Evolutionary conservation across 2,888 invertebrate species (phyloP).

Genomic region (Pachliopta kotzebuea): DNA sequence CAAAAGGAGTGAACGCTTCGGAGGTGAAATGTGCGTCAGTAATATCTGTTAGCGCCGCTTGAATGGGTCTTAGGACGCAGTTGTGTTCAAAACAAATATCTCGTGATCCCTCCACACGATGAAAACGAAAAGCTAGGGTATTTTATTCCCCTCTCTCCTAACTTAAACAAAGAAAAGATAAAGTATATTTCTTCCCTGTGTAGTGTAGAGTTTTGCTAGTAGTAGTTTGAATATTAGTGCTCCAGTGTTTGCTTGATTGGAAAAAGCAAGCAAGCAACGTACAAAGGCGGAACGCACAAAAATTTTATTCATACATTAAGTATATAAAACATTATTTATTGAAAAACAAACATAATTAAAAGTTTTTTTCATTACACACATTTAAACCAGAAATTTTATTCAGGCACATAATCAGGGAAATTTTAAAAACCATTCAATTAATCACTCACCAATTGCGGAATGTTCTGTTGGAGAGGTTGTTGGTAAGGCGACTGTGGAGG

Average conservation of each 20-base stretch:
- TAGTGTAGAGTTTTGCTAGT: not conserved
- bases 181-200: not conserved
- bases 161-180: too few relatives aligned
- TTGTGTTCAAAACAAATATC: too few relatives aligned
- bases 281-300: not conserved
- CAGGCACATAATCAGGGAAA: not conserved
- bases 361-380: not conserved
- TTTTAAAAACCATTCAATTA: not conserved
- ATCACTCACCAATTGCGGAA: constrained; percentile 76
- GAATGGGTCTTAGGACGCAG: too few relatives aligned
- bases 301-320: not conserved
- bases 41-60: not conserved
- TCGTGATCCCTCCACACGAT: too few relatives aligned
- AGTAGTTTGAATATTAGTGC: constrained; percentile 10
- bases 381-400: not conserved
- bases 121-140: too few relatives aligned
- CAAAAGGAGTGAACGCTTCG: not conserved
- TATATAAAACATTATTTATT: too few relatives aligned
- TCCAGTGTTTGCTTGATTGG: constrained; percentile 12
- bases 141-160: too few relatives aligned
- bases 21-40: not conserved
- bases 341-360: too few relatives aligned
- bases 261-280: constrained; percentile 8
- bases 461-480: constrained; percentile 69
- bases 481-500: constrained; percentile 73